These are phyloP conservation scores for Lagodon rhomboides DNA, from an alignment of 2,797 vertebrate species.

Conservation along the genomic window DNA sequence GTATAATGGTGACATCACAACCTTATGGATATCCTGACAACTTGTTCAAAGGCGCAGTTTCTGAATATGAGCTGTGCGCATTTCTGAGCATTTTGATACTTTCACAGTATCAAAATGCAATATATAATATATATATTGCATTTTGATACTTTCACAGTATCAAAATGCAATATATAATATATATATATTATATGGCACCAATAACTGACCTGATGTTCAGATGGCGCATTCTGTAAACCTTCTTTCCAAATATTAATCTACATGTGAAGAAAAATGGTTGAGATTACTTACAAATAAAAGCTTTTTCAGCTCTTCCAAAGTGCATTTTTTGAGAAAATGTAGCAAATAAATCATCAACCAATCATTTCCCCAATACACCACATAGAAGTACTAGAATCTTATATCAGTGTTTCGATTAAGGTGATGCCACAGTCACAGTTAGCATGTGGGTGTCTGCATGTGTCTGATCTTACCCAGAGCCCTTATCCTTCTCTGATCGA, in stretches of 20 bases:
- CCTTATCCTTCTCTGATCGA: conserved; percentile 79
- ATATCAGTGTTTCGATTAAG: not conserved
- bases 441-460: not conserved
- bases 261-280: not conserved
- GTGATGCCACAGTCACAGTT: not conserved
- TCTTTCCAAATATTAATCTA: not conserved
- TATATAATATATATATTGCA: too few species aligned
- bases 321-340: not conserved
- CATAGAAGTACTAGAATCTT: not conserved
- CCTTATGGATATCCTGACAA: too few species aligned
- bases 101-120: too few species aligned
- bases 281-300: not conserved
- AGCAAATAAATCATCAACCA: too few species aligned
- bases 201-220: not conserved
- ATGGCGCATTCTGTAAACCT: not conserved
- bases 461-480: conserved; percentile 79
- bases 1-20: too few species aligned
- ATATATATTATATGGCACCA: too few species aligned
- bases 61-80: too few species aligned
- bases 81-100: too few species aligned
- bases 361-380: not conserved
- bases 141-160: too few species aligned
- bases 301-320: not conserved
- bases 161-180: too few species aligned
- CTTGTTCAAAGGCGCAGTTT: too few species aligned